phyloP scores from a whole-genome alignment of 2,888 invertebrate genomes.

The Orgyia antiqua region DNA sequence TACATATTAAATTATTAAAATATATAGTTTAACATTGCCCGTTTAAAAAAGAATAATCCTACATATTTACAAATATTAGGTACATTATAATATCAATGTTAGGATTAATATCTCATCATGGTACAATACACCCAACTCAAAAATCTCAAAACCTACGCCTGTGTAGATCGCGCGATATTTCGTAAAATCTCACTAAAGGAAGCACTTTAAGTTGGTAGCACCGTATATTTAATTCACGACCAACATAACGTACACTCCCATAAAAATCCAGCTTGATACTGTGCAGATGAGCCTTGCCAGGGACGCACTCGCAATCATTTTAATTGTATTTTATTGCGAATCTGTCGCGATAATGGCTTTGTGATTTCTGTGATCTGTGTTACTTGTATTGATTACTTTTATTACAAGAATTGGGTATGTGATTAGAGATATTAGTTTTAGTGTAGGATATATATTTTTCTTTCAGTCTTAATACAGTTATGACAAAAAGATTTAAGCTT shows the following conservation, averaged over 20 bases:
- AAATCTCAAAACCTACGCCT: conserved; percentile 11
- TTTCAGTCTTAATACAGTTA: no score
- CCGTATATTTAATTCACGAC: conserved; percentile 74
- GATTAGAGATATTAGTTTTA: conserved; percentile 16
- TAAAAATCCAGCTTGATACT: conserved; percentile 74
- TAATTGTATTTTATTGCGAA: conserved; percentile 74
- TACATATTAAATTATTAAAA: no score
- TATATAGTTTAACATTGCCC: no score
- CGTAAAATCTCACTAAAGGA: conserved; percentile 66
- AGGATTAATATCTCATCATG: no score
- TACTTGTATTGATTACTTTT: conserved; percentile 35
- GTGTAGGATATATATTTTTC: background rate
- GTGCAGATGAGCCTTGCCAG: conserved; percentile 63
- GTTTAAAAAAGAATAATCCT: no score
- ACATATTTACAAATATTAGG: no score
- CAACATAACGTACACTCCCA: conserved; percentile 67
- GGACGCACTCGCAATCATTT: conserved; percentile 53
- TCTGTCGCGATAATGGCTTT: conserved; percentile 66
- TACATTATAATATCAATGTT: no score
- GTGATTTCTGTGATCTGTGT: conserved; percentile 35
- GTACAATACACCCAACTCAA: conserved; percentile 8
- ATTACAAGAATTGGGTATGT: conserved; percentile 12
- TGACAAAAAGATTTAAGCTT: background rate
- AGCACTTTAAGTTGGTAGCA: conserved; percentile 69
- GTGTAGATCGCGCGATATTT: conserved; percentile 47